Percentiles rank a stretch among this genome's conserved stretches.
Conservation (phyloP, 2,797 vertebrate species). For the Enteromius afrohamiltoni region DNA sequence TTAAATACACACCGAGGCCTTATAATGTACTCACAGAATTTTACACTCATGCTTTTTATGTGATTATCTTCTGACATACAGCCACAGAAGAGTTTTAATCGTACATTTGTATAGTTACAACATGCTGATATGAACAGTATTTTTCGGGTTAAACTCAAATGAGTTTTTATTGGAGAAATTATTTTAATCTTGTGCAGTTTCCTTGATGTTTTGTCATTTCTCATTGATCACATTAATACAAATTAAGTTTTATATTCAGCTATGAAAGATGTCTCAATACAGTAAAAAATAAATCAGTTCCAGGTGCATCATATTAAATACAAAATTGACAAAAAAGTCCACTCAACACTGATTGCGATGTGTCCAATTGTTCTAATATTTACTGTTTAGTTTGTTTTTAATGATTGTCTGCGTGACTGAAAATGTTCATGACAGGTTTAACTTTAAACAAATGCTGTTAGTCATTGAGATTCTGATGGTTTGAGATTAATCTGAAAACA, state of each 20-base stretch:
- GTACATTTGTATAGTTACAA: not conserved
- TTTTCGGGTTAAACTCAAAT: not conserved
- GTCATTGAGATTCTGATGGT: not conserved
- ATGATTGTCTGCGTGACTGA: not conserved
- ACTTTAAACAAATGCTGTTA: not conserved
- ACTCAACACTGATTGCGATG: not conserved
- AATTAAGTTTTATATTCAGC: not conserved
- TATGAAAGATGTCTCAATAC: not conserved
- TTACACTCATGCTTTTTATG: not conserved
- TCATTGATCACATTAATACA: not conserved
- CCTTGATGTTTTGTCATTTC: not conserved
- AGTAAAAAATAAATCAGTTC: not conserved
- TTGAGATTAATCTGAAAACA: slow-evolving; percentile 11
- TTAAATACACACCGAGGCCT: slow-evolving; percentile 11
- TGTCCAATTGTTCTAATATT: not conserved
- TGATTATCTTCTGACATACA: slow-evolving; percentile 2
- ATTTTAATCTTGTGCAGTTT: slow-evolving; percentile 1
- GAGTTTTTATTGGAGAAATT: not conserved
- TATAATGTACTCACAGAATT: not conserved
- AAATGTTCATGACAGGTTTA: not conserved
- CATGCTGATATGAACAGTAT: not conserved
- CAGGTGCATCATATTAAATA: not conserved
- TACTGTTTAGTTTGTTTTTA: not conserved
- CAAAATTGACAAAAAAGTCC: not conserved
- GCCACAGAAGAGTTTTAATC: not conserved